phyloP scores from a whole-genome alignment of 2,797 vertebrate genomes.

The Cephalopachus bancanus region DNA sequence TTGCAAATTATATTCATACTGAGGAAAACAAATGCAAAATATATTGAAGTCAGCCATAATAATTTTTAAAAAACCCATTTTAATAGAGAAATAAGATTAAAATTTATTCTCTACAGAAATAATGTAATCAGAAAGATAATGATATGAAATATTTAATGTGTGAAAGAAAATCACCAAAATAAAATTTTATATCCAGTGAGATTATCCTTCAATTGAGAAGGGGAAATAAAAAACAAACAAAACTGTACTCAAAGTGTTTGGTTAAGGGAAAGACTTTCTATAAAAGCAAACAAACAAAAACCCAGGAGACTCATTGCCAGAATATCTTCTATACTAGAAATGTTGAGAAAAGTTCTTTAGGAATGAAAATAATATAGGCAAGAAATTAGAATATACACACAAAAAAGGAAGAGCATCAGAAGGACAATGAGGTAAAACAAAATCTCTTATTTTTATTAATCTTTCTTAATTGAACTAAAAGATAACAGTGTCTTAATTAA shows the following conservation, averaged over 20 bases:
- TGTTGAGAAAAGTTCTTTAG: not conserved
- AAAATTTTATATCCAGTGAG: not conserved
- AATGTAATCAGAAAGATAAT: not conserved
- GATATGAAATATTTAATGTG: not conserved
- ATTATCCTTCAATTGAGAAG: not conserved
- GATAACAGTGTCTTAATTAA: not conserved
- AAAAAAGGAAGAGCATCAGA: not conserved
- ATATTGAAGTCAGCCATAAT: not conserved
- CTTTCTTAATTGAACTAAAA: not conserved
- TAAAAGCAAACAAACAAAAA: not conserved
- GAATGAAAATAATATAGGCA: not conserved
- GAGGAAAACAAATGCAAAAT: not conserved
- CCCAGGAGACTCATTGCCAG: not conserved
- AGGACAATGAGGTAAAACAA: not conserved
- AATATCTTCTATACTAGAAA: not conserved
- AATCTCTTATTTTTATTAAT: not conserved
- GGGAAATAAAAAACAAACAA: not conserved
- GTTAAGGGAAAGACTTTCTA: too few species aligned
- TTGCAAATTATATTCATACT: not conserved
- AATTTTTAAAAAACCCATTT: not conserved
- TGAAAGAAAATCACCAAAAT: not conserved
- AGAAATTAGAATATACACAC: not conserved
- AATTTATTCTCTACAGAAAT: not conserved
- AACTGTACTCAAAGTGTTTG: too few species aligned
- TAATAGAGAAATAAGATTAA: not conserved